Conservation (phyloP, 2,797 vertebrate genomes). For the Graptemys geographica region DNA sequence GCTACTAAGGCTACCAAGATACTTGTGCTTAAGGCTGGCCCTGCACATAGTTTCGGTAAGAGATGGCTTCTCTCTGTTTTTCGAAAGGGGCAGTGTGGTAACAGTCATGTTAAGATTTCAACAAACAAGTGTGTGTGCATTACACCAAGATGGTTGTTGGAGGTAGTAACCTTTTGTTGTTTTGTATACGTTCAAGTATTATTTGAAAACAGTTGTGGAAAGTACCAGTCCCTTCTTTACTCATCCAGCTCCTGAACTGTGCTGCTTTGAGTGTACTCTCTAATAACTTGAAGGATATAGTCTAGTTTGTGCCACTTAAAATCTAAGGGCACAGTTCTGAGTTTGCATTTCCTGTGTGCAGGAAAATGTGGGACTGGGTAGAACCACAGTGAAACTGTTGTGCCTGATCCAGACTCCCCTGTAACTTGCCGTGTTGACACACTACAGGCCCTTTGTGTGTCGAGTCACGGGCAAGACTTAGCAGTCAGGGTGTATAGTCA, state of each 20-base stretch:
- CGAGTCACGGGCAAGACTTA: not conserved
- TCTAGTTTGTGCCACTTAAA: not conserved
- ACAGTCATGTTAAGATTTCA: not conserved
- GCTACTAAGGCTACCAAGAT: not conserved
- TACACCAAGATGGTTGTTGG: not conserved
- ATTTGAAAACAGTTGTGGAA: slow-evolving; percentile 7
- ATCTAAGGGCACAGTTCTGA: not conserved
- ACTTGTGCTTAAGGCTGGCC: not conserved
- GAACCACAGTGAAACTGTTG: not conserved
- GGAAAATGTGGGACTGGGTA: not conserved
- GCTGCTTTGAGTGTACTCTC: not conserved
- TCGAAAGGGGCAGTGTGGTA: not conserved
- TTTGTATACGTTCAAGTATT: not conserved
- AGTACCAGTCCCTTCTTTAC: not conserved
- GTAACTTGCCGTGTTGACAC: not conserved
- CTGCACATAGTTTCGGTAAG: not conserved
- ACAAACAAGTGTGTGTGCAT: accelerated
- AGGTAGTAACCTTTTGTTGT: not conserved
- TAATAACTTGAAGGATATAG: not conserved
- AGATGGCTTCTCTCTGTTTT: not conserved
- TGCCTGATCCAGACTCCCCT: not conserved
- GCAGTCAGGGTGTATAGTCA: not conserved
- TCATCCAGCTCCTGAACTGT: not conserved
- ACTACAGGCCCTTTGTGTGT: not conserved
- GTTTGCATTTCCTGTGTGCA: not conserved